Evolutionary conservation across 2,113 vertebrate genomes (phyloP).

Genomic region (Pionites leucogaster): DNA sequence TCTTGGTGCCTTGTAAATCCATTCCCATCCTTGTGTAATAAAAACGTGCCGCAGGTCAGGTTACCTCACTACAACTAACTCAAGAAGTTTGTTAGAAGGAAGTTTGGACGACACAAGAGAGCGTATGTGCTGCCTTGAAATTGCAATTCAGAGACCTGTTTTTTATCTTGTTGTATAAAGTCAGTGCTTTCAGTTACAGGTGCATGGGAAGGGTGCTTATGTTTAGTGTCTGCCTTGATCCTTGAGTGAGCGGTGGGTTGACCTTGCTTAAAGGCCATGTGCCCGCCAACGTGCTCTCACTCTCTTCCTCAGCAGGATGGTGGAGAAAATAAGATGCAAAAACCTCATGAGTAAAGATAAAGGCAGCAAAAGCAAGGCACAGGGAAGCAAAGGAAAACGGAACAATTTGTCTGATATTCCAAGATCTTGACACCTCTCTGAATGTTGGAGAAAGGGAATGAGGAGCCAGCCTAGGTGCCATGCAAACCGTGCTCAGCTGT

Average conservation of each 20-base stretch:
- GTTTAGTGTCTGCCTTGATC: neutral
- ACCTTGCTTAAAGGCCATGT: neutral
- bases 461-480: neutral
- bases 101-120: fast-evolving
- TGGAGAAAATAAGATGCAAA: neutral
- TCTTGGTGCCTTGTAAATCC: neutral
- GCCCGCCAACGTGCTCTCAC: neutral
- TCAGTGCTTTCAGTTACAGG: neutral
- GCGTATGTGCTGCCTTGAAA: neutral
- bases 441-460: neutral
- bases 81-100: neutral
- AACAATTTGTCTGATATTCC: neutral
- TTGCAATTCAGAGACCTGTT: neutral
- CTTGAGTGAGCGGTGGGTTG: neutral
- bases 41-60: neutral
- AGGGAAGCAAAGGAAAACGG: neutral
- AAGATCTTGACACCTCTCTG: neutral
- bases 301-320: neutral
- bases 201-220: neutral
- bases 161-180: neutral
- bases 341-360: neutral
- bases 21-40: neutral
- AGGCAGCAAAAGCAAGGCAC: neutral
- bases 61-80: neutral
- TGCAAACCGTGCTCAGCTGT: neutral